These are phyloP conservation scores for Sebastes nivosus DNA, from an alignment of 2,797 vertebrate species.

Conservation along the genomic window DNA sequence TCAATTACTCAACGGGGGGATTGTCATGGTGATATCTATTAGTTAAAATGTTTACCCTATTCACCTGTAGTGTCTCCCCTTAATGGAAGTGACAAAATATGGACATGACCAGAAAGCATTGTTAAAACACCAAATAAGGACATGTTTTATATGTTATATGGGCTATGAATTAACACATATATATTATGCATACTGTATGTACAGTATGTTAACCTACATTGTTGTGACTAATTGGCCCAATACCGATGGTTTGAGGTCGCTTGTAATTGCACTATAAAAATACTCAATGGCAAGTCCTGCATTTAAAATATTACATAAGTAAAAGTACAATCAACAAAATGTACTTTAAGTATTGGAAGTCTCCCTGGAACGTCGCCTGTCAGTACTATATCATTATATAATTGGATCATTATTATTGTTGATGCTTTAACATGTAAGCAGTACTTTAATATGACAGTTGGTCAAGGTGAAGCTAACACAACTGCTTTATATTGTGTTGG, in stretches of 20 bases:
- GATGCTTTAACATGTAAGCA: neutral
- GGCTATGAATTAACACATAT: neutral
- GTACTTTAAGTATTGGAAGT: neutral
- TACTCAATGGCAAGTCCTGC: neutral
- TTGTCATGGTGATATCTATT: too few species aligned
- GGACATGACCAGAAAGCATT: neutral
- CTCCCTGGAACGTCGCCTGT: neutral
- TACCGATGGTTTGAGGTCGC: neutral
- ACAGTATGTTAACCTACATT: neutral
- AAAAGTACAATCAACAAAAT: neutral
- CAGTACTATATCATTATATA: neutral
- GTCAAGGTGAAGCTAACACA: neutral
- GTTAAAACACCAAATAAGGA: neutral
- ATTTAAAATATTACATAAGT: neutral
- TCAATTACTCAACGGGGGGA: too few species aligned
- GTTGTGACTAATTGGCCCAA: neutral
- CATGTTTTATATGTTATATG: neutral
- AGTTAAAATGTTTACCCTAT: too few species aligned
- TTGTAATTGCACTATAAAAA: neutral
- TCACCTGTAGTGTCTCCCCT: too few species aligned
- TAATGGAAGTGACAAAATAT: too few species aligned
- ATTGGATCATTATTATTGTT: neutral
- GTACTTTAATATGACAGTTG: neutral
- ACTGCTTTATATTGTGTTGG: neutral
- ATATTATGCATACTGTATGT: too few species aligned